phyloP scores from a whole-genome alignment of 2,113 vertebrate genomes.

The Chaenocephalus aceratus region DNA sequence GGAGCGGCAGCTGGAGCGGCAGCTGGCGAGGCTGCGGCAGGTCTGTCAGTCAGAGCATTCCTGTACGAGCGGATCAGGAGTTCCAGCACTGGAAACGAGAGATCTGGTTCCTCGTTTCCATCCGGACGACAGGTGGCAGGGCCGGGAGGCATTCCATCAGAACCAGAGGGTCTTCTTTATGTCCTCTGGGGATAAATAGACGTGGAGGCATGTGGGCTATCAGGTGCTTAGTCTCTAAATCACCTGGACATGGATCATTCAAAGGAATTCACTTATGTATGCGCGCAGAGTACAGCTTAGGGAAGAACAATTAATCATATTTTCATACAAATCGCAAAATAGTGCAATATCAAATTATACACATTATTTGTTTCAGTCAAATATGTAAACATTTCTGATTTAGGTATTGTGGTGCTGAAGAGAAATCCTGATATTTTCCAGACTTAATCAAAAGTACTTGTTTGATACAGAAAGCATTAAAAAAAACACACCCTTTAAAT shows the following conservation, averaged over 20 bases:
- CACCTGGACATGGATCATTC: conserved; percentile 1
- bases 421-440: too few species aligned
- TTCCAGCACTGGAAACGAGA: conserved; percentile 64
- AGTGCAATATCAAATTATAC: too few species aligned
- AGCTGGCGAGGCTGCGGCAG: conserved; percentile 73
- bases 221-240: conserved; percentile 48
- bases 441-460: too few species aligned
- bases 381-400: too few species aligned
- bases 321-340: too few species aligned
- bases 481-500: too few species aligned
- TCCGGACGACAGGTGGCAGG: conserved; percentile 70
- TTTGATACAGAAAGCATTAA: too few species aligned
- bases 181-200: conserved; percentile 41
- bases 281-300: too few species aligned
- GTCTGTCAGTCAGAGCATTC: conserved; percentile 73
- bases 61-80: conserved; percentile 74
- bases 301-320: too few species aligned
- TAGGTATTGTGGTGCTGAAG: too few species aligned
- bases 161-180: conserved; percentile 54
- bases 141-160: conserved; percentile 75
- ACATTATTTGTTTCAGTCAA: too few species aligned
- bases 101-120: conserved; percentile 59
- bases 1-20: conserved; percentile 76
- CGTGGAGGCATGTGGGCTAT: conserved; percentile 40
- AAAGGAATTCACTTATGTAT: too few species aligned